phyloP scores from a whole-genome alignment of 2,797 vertebrate species.

The Pachyuromys duprasi region DNA sequence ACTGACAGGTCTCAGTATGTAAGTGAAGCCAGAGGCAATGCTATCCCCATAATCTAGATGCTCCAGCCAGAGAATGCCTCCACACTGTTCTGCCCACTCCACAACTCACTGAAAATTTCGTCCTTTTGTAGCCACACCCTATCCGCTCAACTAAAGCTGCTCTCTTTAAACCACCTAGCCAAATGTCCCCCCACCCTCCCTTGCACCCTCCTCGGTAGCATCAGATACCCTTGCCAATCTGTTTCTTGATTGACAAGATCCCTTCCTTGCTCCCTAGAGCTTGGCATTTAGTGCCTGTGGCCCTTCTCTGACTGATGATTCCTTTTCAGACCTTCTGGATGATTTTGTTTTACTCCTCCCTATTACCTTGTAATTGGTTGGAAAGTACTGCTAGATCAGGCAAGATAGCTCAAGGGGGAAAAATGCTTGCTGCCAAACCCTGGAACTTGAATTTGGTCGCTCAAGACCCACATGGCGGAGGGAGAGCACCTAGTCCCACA shows the following conservation, averaged over 20 bases:
- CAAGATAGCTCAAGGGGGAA: not conserved
- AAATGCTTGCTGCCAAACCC: not conserved
- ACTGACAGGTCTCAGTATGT: not conserved
- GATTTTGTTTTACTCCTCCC: not conserved
- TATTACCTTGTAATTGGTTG: not conserved
- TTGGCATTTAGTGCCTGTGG: not conserved
- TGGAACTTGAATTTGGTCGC: not conserved
- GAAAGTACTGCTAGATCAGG: not conserved
- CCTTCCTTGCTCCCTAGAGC: not conserved
- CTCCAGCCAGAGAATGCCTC: too few species aligned
- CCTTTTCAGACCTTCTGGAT: not conserved
- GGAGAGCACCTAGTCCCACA: not conserved
- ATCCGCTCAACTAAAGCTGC: not conserved
- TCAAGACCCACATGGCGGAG: not conserved
- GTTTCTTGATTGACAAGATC: not conserved
- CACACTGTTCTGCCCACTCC: not conserved
- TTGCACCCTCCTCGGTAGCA: not conserved
- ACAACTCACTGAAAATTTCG: too few species aligned
- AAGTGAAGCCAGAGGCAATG: not conserved
- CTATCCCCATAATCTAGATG: not conserved
- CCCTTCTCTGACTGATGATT: not conserved
- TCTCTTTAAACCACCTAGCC: not conserved
- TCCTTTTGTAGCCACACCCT: too few species aligned
- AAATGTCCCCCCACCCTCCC: not conserved
- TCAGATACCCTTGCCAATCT: not conserved